phyloP scores from a whole-genome alignment of 2,888 invertebrate genomes.

The Hololepta plana region DNA sequence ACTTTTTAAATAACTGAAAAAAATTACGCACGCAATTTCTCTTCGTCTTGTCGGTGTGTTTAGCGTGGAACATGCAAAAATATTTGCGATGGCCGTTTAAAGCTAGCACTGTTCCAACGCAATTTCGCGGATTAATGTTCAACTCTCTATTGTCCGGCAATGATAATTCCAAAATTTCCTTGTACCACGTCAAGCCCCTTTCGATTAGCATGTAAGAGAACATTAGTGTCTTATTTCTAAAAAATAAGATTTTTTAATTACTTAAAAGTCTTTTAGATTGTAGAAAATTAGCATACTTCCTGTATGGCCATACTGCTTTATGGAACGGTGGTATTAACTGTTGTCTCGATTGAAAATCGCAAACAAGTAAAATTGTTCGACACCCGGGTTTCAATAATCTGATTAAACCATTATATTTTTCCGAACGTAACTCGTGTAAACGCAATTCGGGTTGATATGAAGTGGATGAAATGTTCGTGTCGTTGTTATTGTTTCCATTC shows the following conservation, averaged over 20 bases:
- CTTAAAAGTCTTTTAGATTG: conserved; percentile 4
- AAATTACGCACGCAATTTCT: conserved; percentile 3
- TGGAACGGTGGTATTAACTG: conserved; percentile 83
- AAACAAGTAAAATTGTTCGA: conserved; percentile 76
- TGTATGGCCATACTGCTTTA: conserved; percentile 86
- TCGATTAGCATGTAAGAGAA: conserved; percentile 90
- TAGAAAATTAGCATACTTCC: conserved; percentile 46
- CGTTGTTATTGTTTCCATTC: conserved; percentile 23
- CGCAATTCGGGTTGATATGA: conserved; percentile 45
- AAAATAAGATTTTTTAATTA: no score
- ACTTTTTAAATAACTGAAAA: conserved; percentile 2
- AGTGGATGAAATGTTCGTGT: no score
- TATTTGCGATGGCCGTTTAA: conserved; percentile 94
- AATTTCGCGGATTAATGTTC: conserved; percentile 88
- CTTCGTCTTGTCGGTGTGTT: conserved; percentile 90
- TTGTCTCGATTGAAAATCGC: conserved; percentile 74
- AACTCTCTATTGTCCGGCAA: conserved; percentile 66
- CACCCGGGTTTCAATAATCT: conserved; percentile 87
- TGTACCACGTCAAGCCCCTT: conserved; percentile 86
- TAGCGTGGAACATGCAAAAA: conserved; percentile 97
- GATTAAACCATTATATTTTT: conserved; percentile 90
- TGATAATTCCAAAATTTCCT: conserved; percentile 70
- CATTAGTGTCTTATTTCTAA: conserved; percentile 85
- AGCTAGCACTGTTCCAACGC: conserved; percentile 89
- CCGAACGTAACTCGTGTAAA: conserved; percentile 81